A percentile compares a stretch with the other conserved stretches of the same genome.
Evolutionary conservation across 2,113 vertebrate genomes (phyloP).

Genomic region (Hippocampus mohnikei): DNA sequence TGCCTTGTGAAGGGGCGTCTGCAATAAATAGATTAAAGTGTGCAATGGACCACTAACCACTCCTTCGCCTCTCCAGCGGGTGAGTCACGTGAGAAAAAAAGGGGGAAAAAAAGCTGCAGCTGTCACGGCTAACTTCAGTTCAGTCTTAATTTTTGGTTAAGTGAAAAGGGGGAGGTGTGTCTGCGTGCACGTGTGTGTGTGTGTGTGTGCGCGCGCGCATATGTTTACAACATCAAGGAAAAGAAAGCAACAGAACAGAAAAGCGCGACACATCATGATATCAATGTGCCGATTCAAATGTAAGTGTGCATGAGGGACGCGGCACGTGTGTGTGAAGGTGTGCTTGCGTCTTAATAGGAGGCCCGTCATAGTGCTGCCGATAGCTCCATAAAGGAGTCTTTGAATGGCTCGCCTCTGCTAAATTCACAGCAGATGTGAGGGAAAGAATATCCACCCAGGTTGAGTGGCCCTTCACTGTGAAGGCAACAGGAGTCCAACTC

Average conservation of each 20-base stretch:
- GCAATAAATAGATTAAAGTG: constrained; percentile 66
- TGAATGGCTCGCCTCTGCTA: constrained; percentile 69
- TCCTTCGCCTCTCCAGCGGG: constrained; percentile 25
- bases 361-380: constrained; percentile 64
- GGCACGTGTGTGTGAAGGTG: constrained; percentile 40
- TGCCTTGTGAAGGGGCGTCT: constrained; percentile 39
- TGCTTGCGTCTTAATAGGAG: constrained; percentile 63
- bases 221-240: constrained; percentile 8
- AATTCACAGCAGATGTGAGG: constrained; percentile 77
- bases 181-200: too few species aligned
- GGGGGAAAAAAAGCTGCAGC: constrained; percentile 34
- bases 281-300: constrained; percentile 17
- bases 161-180: constrained; percentile 23
- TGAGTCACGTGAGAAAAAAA: constrained; percentile 41
- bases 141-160: constrained; percentile 31
- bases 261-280: background rate
- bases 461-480: constrained; percentile 64
- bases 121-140: constrained; percentile 47
- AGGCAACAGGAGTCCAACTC: constrained; percentile 67
- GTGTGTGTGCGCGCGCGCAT: constrained; percentile 3
- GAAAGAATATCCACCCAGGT: constrained; percentile 76
- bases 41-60: constrained; percentile 52
- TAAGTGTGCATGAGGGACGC: constrained; percentile 17
- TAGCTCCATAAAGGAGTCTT: constrained; percentile 74
- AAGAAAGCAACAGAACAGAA: background rate